These are phyloP conservation scores for Aporophyla lueneburgensis DNA, from an alignment of 2,888 invertebrate species.

Conservation along the genomic window DNA sequence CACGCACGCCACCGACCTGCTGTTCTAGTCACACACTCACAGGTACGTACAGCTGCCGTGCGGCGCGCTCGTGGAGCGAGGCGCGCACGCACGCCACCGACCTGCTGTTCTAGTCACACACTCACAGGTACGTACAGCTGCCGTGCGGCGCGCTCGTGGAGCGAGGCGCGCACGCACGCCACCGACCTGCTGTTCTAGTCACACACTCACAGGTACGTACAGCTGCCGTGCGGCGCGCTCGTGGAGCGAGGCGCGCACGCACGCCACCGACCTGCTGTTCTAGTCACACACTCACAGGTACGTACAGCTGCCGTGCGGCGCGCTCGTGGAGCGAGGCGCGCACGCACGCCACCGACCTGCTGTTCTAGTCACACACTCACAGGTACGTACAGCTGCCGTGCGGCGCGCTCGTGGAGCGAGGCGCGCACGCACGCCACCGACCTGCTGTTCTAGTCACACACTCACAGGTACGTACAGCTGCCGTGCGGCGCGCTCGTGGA, in stretches of 20 bases:
- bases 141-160: slow-evolving; percentile 75
- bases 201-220: slow-evolving; percentile 10
- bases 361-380: slow-evolving; percentile 62
- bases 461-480: slow-evolving; percentile 45
- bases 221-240: not conserved
- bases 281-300: slow-evolving; percentile 58
- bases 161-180: slow-evolving; percentile 79
- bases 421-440: slow-evolving; percentile 69
- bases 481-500: slow-evolving; percentile 64
- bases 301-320: slow-evolving; percentile 22
- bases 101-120: slow-evolving; percentile 80
- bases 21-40: slow-evolving; percentile 77
- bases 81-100: slow-evolving; percentile 81
- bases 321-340: slow-evolving; percentile 17
- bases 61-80: slow-evolving; percentile 76
- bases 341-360: slow-evolving; percentile 13
- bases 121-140: slow-evolving; percentile 4
- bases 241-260: not conserved
- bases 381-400: not conserved
- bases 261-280: slow-evolving; percentile 30
- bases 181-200: slow-evolving; percentile 85
- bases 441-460: slow-evolving; percentile 81
- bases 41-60: slow-evolving; percentile 43
- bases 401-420: slow-evolving; percentile 7
- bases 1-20: slow-evolving; percentile 72